A percentile compares a stretch with the other conserved stretches of the same genome.
phyloP scores from a whole-genome alignment of 2,113 vertebrate genomes.

The Thalassoma bifasciatum region DNA sequence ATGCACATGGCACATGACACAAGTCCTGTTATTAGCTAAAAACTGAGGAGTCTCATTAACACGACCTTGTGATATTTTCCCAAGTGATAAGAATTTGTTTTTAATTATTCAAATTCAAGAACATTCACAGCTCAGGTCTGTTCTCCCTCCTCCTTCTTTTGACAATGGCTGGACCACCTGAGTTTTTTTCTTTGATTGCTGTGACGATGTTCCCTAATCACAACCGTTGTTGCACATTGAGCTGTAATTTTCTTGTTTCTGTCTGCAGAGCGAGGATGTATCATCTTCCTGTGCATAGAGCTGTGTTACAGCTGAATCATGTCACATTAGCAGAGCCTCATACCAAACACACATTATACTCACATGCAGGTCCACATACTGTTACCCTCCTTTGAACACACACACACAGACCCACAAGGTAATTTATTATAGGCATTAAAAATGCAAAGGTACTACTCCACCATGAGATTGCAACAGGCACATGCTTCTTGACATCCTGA shows the following conservation, averaged over 20 bases:
- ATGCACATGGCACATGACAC: no score
- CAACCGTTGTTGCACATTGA: conserved; percentile 25
- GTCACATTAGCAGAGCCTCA: conserved; percentile 32
- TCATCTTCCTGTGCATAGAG: neutral
- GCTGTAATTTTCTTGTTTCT: conserved; percentile 15
- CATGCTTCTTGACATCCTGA: conserved; percentile 43
- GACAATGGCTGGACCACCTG: conserved; percentile 24
- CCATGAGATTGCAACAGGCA: conserved; percentile 52
- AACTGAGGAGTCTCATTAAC: no score
- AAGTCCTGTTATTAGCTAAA: no score
- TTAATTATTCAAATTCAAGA: no score
- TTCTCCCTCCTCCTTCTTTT: neutral
- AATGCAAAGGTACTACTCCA: conserved; percentile 50
- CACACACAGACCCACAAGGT: conserved; percentile 12
- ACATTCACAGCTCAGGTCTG: no score
- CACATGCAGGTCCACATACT: neutral
- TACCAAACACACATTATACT: neutral
- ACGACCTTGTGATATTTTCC: no score
- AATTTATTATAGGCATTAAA: conserved; percentile 66
- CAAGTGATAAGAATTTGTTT: no score
- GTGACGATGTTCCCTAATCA: conserved; percentile 30
- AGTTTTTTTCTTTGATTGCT: conserved; percentile 34
- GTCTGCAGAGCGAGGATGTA: conserved; percentile 15
- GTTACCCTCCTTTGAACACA: neutral
- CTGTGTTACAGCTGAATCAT: conserved; percentile 31